Conservation (phyloP, 2,888 invertebrate species). For the Acrobasis repandana region DNA sequence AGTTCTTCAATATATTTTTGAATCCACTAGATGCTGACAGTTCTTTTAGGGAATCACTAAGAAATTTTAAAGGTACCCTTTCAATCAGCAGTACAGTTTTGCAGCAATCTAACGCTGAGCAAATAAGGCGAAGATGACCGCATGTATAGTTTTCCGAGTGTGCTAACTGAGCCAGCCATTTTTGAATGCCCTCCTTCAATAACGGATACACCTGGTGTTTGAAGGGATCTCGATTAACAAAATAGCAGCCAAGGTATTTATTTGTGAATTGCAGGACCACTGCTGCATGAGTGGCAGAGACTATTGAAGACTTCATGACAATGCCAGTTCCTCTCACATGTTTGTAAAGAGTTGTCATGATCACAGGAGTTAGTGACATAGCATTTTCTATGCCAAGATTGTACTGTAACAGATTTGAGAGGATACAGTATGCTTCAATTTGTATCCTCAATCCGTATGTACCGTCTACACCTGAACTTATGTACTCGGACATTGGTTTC, state of each 20-base stretch:
- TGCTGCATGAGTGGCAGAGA: conserved; percentile 83
- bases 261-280: conserved; percentile 77
- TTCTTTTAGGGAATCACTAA: conserved; percentile 54
- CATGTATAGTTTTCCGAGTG: conserved; percentile 67
- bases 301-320: conserved; percentile 65
- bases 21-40: conserved; percentile 75
- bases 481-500: conserved; percentile 79
- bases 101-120: conserved; percentile 66
- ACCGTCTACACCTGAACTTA: conserved; percentile 77
- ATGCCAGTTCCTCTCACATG: conserved; percentile 83
- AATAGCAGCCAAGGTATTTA: conserved; percentile 50
- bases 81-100: conserved; percentile 57
- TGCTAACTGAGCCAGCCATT: conserved; percentile 76
- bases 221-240: conserved; percentile 46
- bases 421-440: conserved; percentile 84
- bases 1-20: conserved; percentile 60
- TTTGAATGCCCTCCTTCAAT: conserved; percentile 66
- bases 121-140: conserved; percentile 65
- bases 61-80: conserved; percentile 52
- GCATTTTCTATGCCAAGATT: conserved; percentile 73
- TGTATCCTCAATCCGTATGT: conserved; percentile 83
- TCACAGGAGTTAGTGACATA: conserved; percentile 75
- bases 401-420: conserved; percentile 81
- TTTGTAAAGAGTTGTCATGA: conserved; percentile 81
- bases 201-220: conserved; percentile 66